Evolutionary conservation across 2,888 invertebrate genomes (phyloP).

Genomic region (Pegoplata infirma): DNA sequence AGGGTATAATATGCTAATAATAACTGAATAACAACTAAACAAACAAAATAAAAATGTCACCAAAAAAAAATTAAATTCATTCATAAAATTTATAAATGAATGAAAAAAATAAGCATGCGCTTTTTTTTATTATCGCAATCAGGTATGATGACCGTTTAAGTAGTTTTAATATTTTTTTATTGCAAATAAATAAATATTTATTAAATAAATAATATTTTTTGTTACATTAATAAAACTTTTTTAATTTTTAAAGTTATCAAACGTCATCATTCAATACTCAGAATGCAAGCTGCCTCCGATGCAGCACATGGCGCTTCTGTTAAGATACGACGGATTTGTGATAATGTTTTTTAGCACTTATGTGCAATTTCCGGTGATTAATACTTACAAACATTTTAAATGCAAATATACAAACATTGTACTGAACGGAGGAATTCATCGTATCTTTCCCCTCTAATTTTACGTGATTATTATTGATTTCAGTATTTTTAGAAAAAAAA

Average conservation of each 20-base stretch:
- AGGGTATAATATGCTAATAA: no score
- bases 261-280: background rate
- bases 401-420: constrained; percentile 10
- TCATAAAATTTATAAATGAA: constrained; percentile 26
- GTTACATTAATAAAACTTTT: background rate
- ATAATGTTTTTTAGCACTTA: constrained; percentile 47
- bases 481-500: background rate
- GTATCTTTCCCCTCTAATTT: background rate
- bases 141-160: constrained; percentile 3
- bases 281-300: background rate
- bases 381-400: constrained; percentile 34
- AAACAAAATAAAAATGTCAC: constrained; percentile 13
- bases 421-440: background rate
- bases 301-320: constrained; percentile 53
- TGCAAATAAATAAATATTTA: background rate
- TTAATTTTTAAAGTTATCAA: background rate
- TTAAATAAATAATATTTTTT: background rate
- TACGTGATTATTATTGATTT: constrained; percentile 28
- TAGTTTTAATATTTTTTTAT: background rate
- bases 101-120: background rate
- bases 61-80: constrained; percentile 55
- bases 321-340: constrained; percentile 7
- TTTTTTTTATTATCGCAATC: background rate
- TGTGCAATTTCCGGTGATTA: constrained; percentile 59
- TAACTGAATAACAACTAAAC: background rate